These are phyloP conservation scores for Acanthoscelides obtectus DNA, from an alignment of 2,888 invertebrate species.

Conservation along the genomic window DNA sequence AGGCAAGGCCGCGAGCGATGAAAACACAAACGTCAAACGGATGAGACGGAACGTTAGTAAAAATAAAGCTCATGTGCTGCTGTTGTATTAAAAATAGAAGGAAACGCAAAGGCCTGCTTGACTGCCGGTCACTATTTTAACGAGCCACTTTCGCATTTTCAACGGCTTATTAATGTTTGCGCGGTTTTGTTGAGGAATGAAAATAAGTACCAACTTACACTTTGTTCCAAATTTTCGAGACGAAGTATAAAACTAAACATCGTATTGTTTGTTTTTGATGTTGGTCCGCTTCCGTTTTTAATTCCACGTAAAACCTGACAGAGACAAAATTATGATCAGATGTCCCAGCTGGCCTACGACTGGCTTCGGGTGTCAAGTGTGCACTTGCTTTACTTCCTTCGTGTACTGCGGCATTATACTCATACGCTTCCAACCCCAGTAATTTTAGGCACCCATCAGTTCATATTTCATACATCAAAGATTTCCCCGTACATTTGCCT, in stretches of 20 bases:
- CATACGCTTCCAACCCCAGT: too few species aligned
- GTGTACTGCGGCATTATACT: too few species aligned
- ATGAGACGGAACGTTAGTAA: constrained; percentile 34
- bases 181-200: not conserved
- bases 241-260: not conserved
- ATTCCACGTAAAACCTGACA: too few species aligned
- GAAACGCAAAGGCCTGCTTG: constrained; percentile 20
- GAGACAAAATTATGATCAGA: too few species aligned
- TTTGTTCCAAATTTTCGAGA: not conserved
- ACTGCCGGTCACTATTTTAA: constrained; percentile 17
- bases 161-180: constrained; percentile 12
- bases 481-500: too few species aligned
- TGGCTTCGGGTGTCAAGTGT: too few species aligned
- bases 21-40: constrained; percentile 31
- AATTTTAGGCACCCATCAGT: too few species aligned
- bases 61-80: constrained; percentile 39
- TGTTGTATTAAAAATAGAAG: constrained; percentile 36
- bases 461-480: too few species aligned
- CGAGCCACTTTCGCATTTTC: constrained; percentile 20
- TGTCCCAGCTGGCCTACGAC: too few species aligned
- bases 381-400: too few species aligned
- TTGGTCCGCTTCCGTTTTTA: too few species aligned
- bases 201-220: not conserved
- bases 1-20: constrained; percentile 26
- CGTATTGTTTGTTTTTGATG: too few species aligned